Base-by-base conservation (phyloP, 2,113 vertebrate species). In the Cichladusa arquata region DNA sequence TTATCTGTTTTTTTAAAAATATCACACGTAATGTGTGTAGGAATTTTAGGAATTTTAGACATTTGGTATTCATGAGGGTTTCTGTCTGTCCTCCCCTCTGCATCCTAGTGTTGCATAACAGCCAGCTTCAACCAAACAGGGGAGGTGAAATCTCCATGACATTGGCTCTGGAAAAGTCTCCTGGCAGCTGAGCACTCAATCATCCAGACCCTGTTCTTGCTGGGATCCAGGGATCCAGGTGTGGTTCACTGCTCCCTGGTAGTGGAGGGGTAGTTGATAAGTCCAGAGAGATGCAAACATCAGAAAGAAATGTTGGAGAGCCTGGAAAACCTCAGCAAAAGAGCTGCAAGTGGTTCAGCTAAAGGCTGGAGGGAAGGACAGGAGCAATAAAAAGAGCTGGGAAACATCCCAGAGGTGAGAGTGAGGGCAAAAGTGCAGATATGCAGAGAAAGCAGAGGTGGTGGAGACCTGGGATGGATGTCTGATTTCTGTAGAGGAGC, bases 161-260 rank as follows among this genome's bases (percentile, higher is more conserved):
- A 5, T 10, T 33, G 57, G 8, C 33, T 81, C 48, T 12, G 9
- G 51, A 74, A 60, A 74, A 74, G 18, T 58, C 73, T 78, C 15
- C 2, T 33, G 42, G 23, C 23, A 62, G 33, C 56, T 53, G 64
- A 22, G 6, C 74, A 42, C 57, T 50, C 44, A 34, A 16, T 62
- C 29, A 11, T 4, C 24, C 20, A 69, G 74, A 20, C 34, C 44
- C 57, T 70, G 51, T 3, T 79, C 20, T 54, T 58, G 47, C 38
- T 7, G 58, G 26, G 36, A 12, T 33, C 22, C 33, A 12, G n/a
- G 33, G 71, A 2, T 26, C 29, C 11, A 20, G 47, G 36, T 50
- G 72, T 0, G 0, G 48, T 11, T 81, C n/a, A 8, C 28, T 4
- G 2, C 56, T 57, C 60, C 0, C 0, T n/a, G 5, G 65, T 11